Conservation (phyloP, 2,113 vertebrate genomes). For the Megaceryle maxima region DNA sequence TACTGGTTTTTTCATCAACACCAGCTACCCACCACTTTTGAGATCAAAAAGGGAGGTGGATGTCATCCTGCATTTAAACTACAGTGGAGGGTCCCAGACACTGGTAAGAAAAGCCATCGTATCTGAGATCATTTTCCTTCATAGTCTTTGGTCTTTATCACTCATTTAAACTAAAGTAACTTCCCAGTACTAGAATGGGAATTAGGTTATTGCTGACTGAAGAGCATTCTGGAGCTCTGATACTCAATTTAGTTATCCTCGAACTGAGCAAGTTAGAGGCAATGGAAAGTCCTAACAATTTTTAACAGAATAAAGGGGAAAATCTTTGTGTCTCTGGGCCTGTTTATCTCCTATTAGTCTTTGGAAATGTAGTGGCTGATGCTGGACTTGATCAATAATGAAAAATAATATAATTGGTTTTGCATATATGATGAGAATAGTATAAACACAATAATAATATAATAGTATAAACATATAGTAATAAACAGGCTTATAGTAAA, state of each 20-base stretch:
- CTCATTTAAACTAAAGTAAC: not conserved
- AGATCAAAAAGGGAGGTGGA: constrained; percentile 69
- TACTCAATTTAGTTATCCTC: not conserved
- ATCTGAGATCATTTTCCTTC: not conserved
- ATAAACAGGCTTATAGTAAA: not conserved
- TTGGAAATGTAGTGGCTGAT: not conserved
- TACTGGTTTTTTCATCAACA: constrained; percentile 78
- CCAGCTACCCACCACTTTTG: constrained; percentile 76
- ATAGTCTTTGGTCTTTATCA: not conserved
- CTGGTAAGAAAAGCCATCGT: constrained; percentile 28
- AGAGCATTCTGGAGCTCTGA: not conserved
- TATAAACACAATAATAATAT: not conserved
- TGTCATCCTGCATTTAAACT: constrained; percentile 75
- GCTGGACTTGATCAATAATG: not conserved
- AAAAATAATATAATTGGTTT: not conserved
- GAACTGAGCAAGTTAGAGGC: not conserved
- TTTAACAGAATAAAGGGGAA: not conserved
- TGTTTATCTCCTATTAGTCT: not conserved
- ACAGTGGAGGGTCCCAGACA: constrained; percentile 63
- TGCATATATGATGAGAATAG: not conserved
- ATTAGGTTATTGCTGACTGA: not conserved
- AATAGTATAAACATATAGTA: not conserved
- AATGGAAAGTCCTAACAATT: not conserved
- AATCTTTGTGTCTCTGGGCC: not conserved
- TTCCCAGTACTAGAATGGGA: not conserved